Conservation (phyloP, 2,797 vertebrate genomes). For the Allobates femoralis region DNA sequence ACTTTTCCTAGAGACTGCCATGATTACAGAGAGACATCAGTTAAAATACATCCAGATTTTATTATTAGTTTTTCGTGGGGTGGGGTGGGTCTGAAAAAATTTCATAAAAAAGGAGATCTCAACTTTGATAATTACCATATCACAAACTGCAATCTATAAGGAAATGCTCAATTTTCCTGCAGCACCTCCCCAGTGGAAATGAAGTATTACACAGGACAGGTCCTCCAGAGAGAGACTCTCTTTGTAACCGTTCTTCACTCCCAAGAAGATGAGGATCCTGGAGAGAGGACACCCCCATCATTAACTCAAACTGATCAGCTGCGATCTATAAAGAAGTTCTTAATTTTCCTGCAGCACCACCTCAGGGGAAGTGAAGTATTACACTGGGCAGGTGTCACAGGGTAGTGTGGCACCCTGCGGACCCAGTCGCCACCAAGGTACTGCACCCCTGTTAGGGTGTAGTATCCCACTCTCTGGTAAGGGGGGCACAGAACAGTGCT, state of each 20-base stretch:
- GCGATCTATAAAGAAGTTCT: neutral
- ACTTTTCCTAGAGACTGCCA: neutral
- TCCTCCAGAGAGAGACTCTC: too few species aligned
- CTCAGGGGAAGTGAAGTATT: too few species aligned
- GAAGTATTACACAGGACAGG: neutral
- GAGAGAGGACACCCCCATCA: neutral
- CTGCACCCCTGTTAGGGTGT: too few species aligned
- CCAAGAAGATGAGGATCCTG: neutral
- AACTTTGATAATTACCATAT: neutral
- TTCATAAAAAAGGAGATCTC: neutral
- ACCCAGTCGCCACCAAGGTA: too few species aligned
- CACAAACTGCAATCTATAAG: neutral
- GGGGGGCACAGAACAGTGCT: too few species aligned
- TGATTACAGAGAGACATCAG: neutral
- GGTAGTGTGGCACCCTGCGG: too few species aligned
- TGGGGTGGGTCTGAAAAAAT: neutral
- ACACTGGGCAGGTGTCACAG: too few species aligned
- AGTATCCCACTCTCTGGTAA: too few species aligned
- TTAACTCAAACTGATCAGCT: neutral
- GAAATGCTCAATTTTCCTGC: neutral
- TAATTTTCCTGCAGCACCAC: too few species aligned
- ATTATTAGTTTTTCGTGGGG: neutral
- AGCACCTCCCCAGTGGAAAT: neutral
- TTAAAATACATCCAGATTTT: neutral
- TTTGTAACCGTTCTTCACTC: too few species aligned